These are phyloP conservation scores for Ceratina calcarata DNA, from an alignment of 1,140 invertebrate genomes.

Conservation along the genomic window DNA sequence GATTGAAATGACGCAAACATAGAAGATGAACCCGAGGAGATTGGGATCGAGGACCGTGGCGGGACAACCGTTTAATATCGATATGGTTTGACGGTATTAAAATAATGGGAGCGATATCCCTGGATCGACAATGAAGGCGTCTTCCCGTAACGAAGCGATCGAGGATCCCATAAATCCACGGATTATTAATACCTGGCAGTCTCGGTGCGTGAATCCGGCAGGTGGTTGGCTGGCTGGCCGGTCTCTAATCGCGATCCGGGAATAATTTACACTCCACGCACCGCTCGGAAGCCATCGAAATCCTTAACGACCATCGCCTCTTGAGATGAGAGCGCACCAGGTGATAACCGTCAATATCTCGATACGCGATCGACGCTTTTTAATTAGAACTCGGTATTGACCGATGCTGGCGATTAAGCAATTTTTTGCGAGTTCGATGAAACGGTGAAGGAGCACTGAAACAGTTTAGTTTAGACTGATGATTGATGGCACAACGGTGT, in stretches of 20 bases:
- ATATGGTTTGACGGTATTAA: slow-evolving; percentile 13
- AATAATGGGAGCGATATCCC: slow-evolving; percentile 21
- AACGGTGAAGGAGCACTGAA: no score
- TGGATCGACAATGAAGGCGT: slow-evolving; percentile 55
- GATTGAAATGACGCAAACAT: no score
- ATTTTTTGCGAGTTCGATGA: no score
- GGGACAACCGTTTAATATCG: slow-evolving; percentile 4
- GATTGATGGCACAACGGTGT: no score
- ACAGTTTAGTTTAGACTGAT: no score
- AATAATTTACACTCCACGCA: slow-evolving; percentile 64
- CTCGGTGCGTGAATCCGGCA: slow-evolving; percentile 66
- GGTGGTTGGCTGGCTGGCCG: slow-evolving; percentile 55
- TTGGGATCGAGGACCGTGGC: no score
- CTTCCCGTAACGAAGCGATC: slow-evolving; percentile 56
- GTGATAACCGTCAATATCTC: slow-evolving; percentile 29
- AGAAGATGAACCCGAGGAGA: no score
- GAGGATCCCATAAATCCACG: slow-evolving; percentile 58
- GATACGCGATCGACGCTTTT: slow-evolving; percentile 27
- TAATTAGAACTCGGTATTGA: slow-evolving; percentile 12
- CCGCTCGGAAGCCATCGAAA: slow-evolving; percentile 55
- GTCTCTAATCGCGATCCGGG: slow-evolving; percentile 65
- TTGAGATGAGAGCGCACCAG: slow-evolving; percentile 31
- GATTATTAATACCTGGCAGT: slow-evolving; percentile 66
- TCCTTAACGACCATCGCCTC: slow-evolving; percentile 51
- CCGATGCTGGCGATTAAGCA: not conserved